phyloP scores from a whole-genome alignment of 2,797 vertebrate genomes.

The Trachurus trachurus region DNA sequence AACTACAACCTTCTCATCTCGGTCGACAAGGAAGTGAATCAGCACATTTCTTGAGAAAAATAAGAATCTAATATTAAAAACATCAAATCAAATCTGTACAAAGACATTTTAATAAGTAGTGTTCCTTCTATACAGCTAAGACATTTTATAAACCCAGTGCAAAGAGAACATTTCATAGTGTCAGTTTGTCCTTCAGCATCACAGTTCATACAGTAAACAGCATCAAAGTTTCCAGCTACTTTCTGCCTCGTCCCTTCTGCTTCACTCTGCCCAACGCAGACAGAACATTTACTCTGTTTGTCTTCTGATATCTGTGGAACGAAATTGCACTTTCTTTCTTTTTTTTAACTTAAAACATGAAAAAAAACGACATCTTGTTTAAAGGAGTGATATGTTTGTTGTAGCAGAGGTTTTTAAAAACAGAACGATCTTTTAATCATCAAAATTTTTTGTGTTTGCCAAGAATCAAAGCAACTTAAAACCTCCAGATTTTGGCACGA shows the following conservation, averaged over 20 bases:
- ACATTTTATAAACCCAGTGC: constrained; percentile 83
- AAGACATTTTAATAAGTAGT: constrained; percentile 59
- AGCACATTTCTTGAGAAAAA: constrained; percentile 31
- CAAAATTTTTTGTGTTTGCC: constrained; percentile 32
- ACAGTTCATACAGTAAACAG: constrained; percentile 66
- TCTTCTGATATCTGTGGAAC: constrained; percentile 23
- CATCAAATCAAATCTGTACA: constrained; percentile 52
- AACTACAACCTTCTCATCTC: background rate
- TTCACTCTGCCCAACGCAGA: too few relatives aligned
- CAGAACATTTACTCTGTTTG: background rate
- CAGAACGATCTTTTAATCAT: constrained; percentile 40
- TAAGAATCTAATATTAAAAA: constrained; percentile 29
- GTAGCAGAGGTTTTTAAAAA: constrained; percentile 37
- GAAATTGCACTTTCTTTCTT: constrained; percentile 25
- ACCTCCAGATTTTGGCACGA: constrained; percentile 37
- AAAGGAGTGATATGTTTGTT: constrained; percentile 47
- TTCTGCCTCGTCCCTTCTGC: too few relatives aligned
- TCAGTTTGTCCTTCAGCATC: constrained; percentile 67
- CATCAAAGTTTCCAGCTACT: constrained; percentile 48
- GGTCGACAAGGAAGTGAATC: constrained; percentile 11
- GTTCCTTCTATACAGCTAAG: constrained; percentile 69
- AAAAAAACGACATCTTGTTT: constrained; percentile 20
- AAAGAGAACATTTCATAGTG: constrained; percentile 80
- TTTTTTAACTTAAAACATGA: constrained; percentile 26
- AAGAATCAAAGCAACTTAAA: constrained; percentile 52